phyloP scores from a whole-genome alignment of 1,140 invertebrate genomes.

The Caerostris extrusa region DNA sequence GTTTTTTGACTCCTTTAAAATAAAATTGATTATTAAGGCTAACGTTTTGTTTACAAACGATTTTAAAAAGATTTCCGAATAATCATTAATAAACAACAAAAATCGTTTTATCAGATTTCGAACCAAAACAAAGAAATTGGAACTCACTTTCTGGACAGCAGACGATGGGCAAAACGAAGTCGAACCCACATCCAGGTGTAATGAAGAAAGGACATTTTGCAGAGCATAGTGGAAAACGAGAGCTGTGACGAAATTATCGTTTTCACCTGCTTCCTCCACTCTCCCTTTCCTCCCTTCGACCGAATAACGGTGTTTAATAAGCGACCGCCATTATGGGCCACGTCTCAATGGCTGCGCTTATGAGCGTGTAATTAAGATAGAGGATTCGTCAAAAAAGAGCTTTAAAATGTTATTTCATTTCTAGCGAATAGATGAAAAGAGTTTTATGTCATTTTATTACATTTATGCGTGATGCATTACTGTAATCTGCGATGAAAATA shows the following conservation, averaged over 20 bases:
- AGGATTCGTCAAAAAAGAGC: neutral
- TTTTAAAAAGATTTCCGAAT: too few relatives aligned
- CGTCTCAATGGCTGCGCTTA: neutral
- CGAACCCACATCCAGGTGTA: conserved; percentile 8
- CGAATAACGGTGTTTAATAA: conserved; percentile 21
- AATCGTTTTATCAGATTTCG: neutral
- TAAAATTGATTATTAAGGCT: too few relatives aligned
- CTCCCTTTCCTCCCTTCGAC: neutral
- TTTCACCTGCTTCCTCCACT: neutral
- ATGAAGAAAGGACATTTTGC: conserved; percentile 18
- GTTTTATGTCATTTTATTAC: too few relatives aligned
- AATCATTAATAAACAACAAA: neutral
- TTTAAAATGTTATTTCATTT: too few relatives aligned
- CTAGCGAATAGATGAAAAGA: too few relatives aligned
- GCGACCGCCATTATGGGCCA: conserved; percentile 34
- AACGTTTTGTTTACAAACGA: too few relatives aligned
- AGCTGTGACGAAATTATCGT: conserved; percentile 11
- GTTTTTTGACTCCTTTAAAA: too few relatives aligned
- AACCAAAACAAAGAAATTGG: neutral
- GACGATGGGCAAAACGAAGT: neutral
- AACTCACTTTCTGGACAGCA: neutral
- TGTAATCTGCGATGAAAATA: too few relatives aligned
- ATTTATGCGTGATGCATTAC: too few relatives aligned
- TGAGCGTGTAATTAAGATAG: neutral
- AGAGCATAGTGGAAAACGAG: conserved; percentile 13